Evolutionary conservation across 2,113 vertebrate genomes (phyloP).

Genomic region (Megaceryle maxima): DNA sequence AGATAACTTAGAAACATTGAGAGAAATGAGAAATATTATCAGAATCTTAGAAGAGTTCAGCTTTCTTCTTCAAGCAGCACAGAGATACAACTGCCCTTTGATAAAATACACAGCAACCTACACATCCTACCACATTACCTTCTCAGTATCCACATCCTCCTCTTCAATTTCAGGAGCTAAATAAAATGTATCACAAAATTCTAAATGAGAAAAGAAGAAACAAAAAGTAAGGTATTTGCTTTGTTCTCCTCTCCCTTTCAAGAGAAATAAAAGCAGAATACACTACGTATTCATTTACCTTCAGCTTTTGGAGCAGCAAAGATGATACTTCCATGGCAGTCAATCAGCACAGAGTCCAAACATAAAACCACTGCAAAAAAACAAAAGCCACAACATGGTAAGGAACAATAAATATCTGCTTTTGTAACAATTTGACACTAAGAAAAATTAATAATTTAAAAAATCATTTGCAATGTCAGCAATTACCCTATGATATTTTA

Average conservation of each 20-base stretch:
- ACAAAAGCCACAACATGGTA: not conserved
- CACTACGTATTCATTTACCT: conserved; percentile 64
- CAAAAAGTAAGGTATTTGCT: conserved; percentile 1
- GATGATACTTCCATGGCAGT: conserved; percentile 79
- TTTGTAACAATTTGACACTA: not conserved
- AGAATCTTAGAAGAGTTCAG: not conserved
- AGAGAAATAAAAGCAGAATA: not conserved
- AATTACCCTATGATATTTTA: not conserved
- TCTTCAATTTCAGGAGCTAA: conserved; percentile 88
- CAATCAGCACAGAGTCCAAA: conserved; percentile 84
- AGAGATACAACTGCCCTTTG: not conserved
- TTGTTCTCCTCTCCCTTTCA: not conserved
- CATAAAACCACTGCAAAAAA: conserved; percentile 78
- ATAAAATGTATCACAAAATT: conserved; percentile 81
- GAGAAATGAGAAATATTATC: not conserved
- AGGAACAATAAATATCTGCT: not conserved
- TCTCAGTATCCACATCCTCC: conserved; percentile 83
- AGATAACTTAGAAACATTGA: not conserved
- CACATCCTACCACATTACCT: conserved; percentile 73
- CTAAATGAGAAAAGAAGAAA: conserved; percentile 67
- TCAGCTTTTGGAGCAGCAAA: conserved; percentile 79
- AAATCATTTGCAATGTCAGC: not conserved
- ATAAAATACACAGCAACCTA: not conserved
- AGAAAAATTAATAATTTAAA: not conserved
- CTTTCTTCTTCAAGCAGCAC: not conserved